phyloP scores from a whole-genome alignment of 2,888 invertebrate species.

The Nomada lathburiana region DNA sequence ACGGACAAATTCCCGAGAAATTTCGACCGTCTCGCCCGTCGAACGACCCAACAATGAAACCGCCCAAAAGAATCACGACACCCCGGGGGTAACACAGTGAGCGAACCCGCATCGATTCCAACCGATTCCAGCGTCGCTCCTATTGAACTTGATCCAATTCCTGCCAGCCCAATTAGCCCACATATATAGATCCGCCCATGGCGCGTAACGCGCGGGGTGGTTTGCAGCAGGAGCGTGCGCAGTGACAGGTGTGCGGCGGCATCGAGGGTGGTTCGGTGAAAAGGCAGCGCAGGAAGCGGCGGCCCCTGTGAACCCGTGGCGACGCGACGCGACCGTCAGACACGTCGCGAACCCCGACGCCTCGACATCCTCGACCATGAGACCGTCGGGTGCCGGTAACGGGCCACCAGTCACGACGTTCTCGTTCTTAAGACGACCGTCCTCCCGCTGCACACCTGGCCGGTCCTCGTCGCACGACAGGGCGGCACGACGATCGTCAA shows the following conservation, averaged over 20 bases:
- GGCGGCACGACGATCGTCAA: constrained; percentile 5
- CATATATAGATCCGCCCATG: constrained; percentile 57
- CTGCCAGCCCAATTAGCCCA: constrained; percentile 56
- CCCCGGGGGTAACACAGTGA: neutral
- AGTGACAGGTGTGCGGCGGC: constrained; percentile 58
- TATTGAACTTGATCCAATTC: constrained; percentile 59
- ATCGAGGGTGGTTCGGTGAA: constrained; percentile 56
- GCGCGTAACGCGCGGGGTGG: constrained; percentile 44
- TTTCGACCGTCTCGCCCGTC: too few species aligned
- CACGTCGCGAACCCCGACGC: constrained; percentile 74
- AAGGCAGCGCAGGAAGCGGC: constrained; percentile 51
- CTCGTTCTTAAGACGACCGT: constrained; percentile 18
- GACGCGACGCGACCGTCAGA: constrained; percentile 65
- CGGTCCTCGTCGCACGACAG: neutral
- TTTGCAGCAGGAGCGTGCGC: constrained; percentile 50
- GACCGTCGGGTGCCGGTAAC: constrained; percentile 66
- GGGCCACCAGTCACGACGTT: constrained; percentile 47
- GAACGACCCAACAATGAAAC: too few species aligned
- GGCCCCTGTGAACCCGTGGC: constrained; percentile 45
- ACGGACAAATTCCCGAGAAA: too few species aligned
- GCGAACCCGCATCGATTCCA: constrained; percentile 8
- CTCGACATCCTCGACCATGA: constrained; percentile 72
- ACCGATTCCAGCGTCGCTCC: constrained; percentile 18
- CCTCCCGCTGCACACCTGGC: constrained; percentile 4
- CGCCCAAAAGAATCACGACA: too few species aligned